Base-by-base conservation (phyloP, 2,888 invertebrate genomes). In the Agriotes lineatus region DNA sequence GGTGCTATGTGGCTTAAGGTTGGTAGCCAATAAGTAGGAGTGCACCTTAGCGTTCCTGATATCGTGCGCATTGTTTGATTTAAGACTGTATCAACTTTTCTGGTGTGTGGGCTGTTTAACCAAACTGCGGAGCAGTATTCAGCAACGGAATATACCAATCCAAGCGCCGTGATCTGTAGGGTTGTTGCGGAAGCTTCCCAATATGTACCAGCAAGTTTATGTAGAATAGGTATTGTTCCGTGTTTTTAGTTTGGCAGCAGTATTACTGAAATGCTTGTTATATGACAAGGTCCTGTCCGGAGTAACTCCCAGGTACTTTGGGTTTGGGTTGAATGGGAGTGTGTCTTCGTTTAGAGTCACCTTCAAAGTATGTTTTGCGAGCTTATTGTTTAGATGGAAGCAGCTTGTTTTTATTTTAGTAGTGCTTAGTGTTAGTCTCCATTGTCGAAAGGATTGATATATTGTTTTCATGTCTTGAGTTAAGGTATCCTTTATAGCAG, bases 371-470 rank as follows among this genome's bases (percentile, higher is more conserved):
- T 12, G 4, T 6, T 30, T 9, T 30, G 4, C 30, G 30, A 30
- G 30, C 30, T 30, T 30, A 30, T 30, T 9, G 9, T 30, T 30
- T 30, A 30, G 30, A 30, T 30, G 30, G 30, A n/a, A n/a, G n/a
- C n/a, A n/a, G n/a, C n/a, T n/a, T n/a, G n/a, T n/a, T n/a, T n/a
- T n/a, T n/a, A n/a, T 30, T 30, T 30, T 30, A 30, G 30, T 37
- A 37, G 6, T 37, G 37, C 37, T 37, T 37, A 37, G 37, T 37
- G 37, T 37, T 37, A 37, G 37, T 37, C 37, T 37, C n/a, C 37
- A 37, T 37, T 37, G 37, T 37, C 37, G 37, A n/a, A 37, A 37
- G 37, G 6, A 37, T 37, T 37, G 37, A n/a, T n/a, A n/a, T 37
- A 37, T 7, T 37, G 37, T 37, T 37, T 37, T 2, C n/a, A 37